A percentile compares a stretch with the other conserved stretches of the same genome.
phyloP scores from a whole-genome alignment of 2,888 invertebrate species.

The Physocephala rufipes region DNA sequence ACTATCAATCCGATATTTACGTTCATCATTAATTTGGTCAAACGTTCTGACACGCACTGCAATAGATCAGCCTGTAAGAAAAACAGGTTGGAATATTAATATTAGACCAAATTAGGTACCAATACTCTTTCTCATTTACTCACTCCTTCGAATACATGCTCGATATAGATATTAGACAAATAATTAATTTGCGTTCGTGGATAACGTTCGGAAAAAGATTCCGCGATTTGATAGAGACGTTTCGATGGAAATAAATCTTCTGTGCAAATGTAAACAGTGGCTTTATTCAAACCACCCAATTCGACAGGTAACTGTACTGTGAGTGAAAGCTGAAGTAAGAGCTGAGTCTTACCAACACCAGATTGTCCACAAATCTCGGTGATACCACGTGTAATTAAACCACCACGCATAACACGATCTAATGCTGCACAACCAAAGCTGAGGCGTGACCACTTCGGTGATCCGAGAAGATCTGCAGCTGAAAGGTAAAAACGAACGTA shows the following conservation, averaged over 20 bases:
- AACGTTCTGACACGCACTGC: conserved; percentile 67
- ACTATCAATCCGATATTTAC: conserved; percentile 72
- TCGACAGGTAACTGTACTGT: conserved; percentile 69
- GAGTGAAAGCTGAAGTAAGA: conserved; percentile 77
- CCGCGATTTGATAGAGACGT: conserved; percentile 70
- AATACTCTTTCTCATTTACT: conserved; percentile 26
- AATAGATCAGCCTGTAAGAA: conserved; percentile 68
- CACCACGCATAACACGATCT: conserved; percentile 72
- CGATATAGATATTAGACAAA: conserved; percentile 73
- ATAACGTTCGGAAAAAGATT: conserved; percentile 60
- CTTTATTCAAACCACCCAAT: conserved; percentile 69
- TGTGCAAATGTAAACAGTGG: conserved; percentile 76
- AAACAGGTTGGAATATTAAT: no score
- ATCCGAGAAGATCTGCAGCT: conserved; percentile 46
- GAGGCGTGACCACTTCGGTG: conserved; percentile 58
- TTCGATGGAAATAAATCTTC: conserved; percentile 78
- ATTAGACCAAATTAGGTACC: no score
- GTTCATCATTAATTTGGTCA: conserved; percentile 68
- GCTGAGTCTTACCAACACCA: conserved; percentile 80
- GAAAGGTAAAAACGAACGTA: background rate
- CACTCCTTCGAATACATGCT: conserved; percentile 71
- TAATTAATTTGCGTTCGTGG: conserved; percentile 60
- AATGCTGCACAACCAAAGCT: conserved; percentile 70
- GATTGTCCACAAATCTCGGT: conserved; percentile 79
- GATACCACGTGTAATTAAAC: conserved; percentile 73